A percentile compares a stretch with the other conserved stretches of the same genome.
phyloP scores from a whole-genome alignment of 1,140 invertebrate species.

The Alviniconcha marisindica region DNA sequence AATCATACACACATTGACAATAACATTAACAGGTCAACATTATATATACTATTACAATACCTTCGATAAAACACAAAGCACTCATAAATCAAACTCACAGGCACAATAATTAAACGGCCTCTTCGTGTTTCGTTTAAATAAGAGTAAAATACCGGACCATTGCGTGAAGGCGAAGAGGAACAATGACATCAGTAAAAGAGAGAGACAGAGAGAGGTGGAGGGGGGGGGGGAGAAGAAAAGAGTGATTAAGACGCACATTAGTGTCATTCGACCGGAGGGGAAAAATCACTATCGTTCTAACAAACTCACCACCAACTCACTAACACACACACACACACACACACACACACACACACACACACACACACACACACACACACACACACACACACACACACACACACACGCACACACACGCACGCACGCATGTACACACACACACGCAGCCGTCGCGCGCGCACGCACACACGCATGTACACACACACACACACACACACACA shows the following conservation, averaged over 20 bases:
- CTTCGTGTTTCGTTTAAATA: no score
- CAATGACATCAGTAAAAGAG: no score
- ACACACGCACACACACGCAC: constrained; percentile 3
- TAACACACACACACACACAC: constrained; percentile 7
- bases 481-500: background rate
- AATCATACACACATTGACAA: no score
- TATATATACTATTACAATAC: no score
- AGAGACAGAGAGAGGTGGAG: no score
- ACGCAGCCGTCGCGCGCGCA: background rate
- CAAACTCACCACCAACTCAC: background rate
- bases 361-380: background rate
- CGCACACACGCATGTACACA: constrained; percentile 8
- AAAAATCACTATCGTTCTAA: background rate
- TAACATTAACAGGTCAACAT: no score
- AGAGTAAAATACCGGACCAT: background rate
- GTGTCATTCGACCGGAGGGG: no score
- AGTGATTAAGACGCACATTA: background rate
- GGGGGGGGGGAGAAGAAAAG: no score
- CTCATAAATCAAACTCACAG: no score
- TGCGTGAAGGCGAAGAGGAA: background rate
- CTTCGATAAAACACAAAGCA: no score
- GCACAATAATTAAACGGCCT: no score
- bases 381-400: constrained; percentile 17
- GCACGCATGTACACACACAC: background rate
- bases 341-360: constrained; percentile 19